phyloP scores from a whole-genome alignment of 2,797 vertebrate species.

The Setipinna tenuifilis region DNA sequence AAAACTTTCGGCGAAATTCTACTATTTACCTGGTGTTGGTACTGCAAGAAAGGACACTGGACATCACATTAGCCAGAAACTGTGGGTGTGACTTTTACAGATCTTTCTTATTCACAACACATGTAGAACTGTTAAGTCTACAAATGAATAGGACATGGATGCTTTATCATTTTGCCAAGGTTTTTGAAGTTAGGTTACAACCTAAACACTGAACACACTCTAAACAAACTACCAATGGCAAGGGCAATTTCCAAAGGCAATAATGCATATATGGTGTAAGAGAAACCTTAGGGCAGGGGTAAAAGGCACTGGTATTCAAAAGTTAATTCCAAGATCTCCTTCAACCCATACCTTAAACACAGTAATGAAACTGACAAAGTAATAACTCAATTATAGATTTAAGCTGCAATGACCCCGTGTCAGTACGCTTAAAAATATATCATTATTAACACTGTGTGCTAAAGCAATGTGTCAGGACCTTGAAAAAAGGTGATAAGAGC shows the following conservation, averaged over 20 bases:
- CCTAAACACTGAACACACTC: neutral
- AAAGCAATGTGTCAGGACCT: neutral
- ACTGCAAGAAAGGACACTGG: neutral
- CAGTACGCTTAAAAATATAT: neutral
- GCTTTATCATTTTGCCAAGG: neutral
- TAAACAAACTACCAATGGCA: neutral
- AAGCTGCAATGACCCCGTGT: neutral
- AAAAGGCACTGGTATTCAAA: neutral
- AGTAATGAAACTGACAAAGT: neutral
- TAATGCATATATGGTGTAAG: neutral
- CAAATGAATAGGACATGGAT: neutral
- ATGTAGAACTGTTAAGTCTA: neutral
- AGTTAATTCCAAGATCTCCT: neutral
- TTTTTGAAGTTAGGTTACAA: neutral
- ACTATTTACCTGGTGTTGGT: neutral
- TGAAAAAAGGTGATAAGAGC: neutral
- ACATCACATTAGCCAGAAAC: neutral
- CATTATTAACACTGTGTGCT: neutral
- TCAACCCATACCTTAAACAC: conserved; percentile 2
- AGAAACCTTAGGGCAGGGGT: neutral
- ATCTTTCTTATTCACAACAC: neutral
- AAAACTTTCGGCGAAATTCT: too few relatives aligned
- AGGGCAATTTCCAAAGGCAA: conserved; percentile 6
- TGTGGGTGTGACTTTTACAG: neutral
- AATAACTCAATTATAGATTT: neutral